These are phyloP conservation scores for Lacerta viridis DNA, from an alignment of 2,797 vertebrate genomes.

Conservation along the genomic window DNA sequence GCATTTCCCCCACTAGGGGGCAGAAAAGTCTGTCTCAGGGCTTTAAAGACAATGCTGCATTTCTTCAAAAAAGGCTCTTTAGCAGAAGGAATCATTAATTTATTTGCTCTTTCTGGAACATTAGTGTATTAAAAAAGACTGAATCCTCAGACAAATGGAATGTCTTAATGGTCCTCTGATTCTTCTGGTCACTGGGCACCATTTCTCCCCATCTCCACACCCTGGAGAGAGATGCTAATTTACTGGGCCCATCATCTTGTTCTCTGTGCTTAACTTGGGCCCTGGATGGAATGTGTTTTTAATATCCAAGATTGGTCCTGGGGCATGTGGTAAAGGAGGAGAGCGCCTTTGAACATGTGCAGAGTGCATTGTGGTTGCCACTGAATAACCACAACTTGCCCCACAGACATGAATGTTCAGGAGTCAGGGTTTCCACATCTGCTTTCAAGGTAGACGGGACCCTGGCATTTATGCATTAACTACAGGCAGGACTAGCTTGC, in stretches of 20 bases:
- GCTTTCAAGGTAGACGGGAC: neutral
- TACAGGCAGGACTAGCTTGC: neutral
- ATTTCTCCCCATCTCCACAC: too few species aligned
- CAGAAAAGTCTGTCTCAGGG: slow-evolving; percentile 46
- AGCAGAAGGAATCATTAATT: neutral
- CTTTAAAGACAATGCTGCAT: neutral
- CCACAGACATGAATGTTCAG: neutral
- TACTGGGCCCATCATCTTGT: neutral
- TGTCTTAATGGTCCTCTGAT: neutral
- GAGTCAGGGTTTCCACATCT: too few species aligned
- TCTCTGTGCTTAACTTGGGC: neutral
- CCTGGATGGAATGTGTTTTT: neutral
- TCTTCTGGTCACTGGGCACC: neutral
- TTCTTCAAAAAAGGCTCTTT: neutral
- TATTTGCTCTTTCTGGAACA: slow-evolving; percentile 49
- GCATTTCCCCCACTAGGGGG: slow-evolving; percentile 60
- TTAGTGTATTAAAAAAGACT: neutral
- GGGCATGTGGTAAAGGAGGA: neutral
- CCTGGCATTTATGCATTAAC: neutral
- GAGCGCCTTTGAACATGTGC: neutral
- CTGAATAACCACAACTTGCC: neutral
- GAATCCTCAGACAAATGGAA: neutral
- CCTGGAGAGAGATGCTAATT: neutral
- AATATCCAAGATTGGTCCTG: neutral
- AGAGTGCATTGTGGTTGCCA: neutral